Evolutionary conservation across 1,140 invertebrate species (phyloP).

Genomic region (Drosophila pachea): DNA sequence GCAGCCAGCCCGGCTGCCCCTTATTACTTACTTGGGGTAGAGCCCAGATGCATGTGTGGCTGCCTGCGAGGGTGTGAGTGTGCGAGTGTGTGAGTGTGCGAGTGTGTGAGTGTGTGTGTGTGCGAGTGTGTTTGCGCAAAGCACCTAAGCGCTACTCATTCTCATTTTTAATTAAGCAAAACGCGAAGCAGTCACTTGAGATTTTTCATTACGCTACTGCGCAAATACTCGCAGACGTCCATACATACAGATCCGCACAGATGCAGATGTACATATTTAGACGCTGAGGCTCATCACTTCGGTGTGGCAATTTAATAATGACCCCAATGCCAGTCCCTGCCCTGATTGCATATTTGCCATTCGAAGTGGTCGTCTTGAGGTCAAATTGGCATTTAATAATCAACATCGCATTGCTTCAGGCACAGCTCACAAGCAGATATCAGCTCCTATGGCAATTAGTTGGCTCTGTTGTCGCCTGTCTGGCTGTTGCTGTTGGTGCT

Average conservation of each 20-base stretch:
- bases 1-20: conserved; percentile 8
- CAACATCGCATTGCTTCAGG: conserved; percentile 15
- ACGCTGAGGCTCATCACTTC: conserved; percentile 1
- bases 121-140: conserved; percentile 31
- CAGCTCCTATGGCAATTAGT: conserved; percentile 58
- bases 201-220: conserved; percentile 67
- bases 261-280: no score
- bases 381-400: conserved; percentile 62
- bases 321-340: not conserved
- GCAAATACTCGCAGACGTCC: conserved; percentile 12
- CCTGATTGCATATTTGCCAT: conserved; percentile 11
- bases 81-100: conserved; percentile 33
- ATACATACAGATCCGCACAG: not conserved
- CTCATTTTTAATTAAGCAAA: conserved; percentile 77
- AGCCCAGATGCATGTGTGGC: conserved; percentile 6
- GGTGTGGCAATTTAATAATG: conserved; percentile 5
- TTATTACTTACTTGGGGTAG: not conserved
- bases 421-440: conserved; percentile 20
- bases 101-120: no score
- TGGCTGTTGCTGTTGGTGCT: conserved; percentile 6
- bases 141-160: conserved; percentile 57
- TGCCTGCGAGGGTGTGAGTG: conserved; percentile 22
- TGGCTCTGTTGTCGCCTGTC: conserved; percentile 44
- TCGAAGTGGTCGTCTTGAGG: conserved; percentile 39
- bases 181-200: conserved; percentile 60